Conservation (phyloP, 2,113 vertebrate species). For the Pyrgilauda ruficollis region DNA sequence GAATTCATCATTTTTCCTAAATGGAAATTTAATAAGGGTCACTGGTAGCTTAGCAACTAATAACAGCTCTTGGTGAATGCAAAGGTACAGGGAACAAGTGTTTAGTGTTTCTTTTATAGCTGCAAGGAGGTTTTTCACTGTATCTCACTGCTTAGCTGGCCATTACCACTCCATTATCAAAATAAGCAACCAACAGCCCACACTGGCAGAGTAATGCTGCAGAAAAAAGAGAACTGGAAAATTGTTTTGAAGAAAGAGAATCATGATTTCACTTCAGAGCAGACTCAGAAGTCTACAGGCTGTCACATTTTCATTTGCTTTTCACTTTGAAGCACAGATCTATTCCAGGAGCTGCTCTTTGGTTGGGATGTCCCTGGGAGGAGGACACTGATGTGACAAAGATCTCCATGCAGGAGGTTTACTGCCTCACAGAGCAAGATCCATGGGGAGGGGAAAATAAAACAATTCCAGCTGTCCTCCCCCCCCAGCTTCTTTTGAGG, state of each 20-base stretch:
- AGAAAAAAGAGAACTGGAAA: not conserved
- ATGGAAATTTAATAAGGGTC: constrained; percentile 42
- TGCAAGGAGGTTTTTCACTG: not conserved
- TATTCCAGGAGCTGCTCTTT: not conserved
- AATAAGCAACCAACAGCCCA: not conserved
- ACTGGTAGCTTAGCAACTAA: constrained; percentile 66
- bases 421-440: not conserved
- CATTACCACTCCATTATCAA: not conserved
- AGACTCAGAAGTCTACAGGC: not conserved
- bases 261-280: not conserved
- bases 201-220: not conserved
- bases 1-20: not conserved
- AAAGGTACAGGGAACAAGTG: constrained; percentile 6
- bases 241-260: not conserved
- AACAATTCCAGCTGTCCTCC: not conserved
- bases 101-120: not conserved
- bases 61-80: constrained; percentile 4
- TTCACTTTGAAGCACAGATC: not conserved
- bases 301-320: not conserved
- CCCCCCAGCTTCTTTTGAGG: not conserved
- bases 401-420: not conserved
- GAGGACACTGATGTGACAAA: not conserved
- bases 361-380: not conserved
- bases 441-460: not conserved
- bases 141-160: not conserved